A percentile compares a stretch with the other conserved stretches of the same genome.
Conservation (phyloP, 2,113 vertebrate genomes). For the Eulemur rufifrons region DNA sequence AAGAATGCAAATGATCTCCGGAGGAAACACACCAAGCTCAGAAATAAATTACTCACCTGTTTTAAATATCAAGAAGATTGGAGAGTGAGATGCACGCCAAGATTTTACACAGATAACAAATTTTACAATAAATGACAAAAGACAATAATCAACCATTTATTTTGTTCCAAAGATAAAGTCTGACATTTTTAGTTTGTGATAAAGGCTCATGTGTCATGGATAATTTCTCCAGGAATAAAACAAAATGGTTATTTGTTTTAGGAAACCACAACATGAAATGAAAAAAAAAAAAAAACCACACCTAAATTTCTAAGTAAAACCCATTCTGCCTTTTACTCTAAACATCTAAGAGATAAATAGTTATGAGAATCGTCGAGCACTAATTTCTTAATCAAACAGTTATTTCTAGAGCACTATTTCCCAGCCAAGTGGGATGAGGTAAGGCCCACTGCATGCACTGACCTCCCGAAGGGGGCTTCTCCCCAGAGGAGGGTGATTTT, state of each 20-base stretch:
- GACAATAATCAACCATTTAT: conserved; percentile 39
- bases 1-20: conserved; percentile 68
- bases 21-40: conserved; percentile 50
- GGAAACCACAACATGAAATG: conserved; percentile 56
- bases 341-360: conserved; percentile 39
- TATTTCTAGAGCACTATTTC: conserved; percentile 46
- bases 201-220: conserved; percentile 61
- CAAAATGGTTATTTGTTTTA: conserved; percentile 60
- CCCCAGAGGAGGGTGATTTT: not conserved
- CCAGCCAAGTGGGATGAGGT: not conserved
- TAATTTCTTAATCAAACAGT: conserved; percentile 50
- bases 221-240: conserved; percentile 67
- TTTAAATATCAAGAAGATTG: conserved; percentile 47
- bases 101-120: conserved; percentile 44
- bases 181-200: conserved; percentile 61
- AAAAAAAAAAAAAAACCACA: not conserved
- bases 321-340: conserved; percentile 43
- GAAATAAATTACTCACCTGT: conserved; percentile 63
- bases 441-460: not conserved
- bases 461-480: not conserved
- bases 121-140: conserved; percentile 65
- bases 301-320: conserved; percentile 69
- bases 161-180: conserved; percentile 70
- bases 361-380: conserved; percentile 27
- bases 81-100: conserved; percentile 37